Evolutionary conservation across 92 coral and sea anemone genomes (phyloP), one percentile per base, ranked within the genome.

Genomic region (Micromussa lordhowensis): DNA sequence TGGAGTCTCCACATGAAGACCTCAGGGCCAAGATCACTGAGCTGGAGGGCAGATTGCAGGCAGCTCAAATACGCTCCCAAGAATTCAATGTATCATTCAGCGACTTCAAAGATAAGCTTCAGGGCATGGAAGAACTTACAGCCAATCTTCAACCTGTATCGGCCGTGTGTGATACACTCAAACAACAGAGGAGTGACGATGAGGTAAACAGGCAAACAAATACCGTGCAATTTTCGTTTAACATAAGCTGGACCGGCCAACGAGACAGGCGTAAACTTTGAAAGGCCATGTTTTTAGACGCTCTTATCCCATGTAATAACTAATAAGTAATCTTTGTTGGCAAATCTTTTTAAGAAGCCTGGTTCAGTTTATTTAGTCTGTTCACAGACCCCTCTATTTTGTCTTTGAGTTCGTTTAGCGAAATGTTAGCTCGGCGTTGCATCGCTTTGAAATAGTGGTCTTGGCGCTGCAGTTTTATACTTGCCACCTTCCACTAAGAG

Each of bases 21-120:
- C 90, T 96, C 35, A 88, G 87, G 44, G 95, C 94, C 57, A 95
- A 90, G 91, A 73, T 96, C 28, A 85, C 85, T 17, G 94, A 96
- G 70, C 87, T 93, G 30, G 98, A 97, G 82, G 95, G 94, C 79
- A 92, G 93, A 68, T 85, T 97, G 24, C 98, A 97, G 87, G 96
- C 96, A 61, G 97, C 96, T 68, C 98, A 96, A 85, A 94, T 97
- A 92, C 94, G 96, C 85, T 95, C 96, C 16, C 99, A 94, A 82
- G 98, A 96, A 86, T 97, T 97, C 90, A 94, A 88, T 34, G 96
- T 92, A 26, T 95, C 96, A 44, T 96, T 90, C 63, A 94, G 85
- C 73, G 98, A 94, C 74, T 91, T 97, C 88, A 91, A 84, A 81
- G 94, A 89, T 68, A 95, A 90, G 76, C 94, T 97, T 75, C 96